Conservation (phyloP, 1,140 invertebrate species). For the Cherax quadricarinatus region DNA sequence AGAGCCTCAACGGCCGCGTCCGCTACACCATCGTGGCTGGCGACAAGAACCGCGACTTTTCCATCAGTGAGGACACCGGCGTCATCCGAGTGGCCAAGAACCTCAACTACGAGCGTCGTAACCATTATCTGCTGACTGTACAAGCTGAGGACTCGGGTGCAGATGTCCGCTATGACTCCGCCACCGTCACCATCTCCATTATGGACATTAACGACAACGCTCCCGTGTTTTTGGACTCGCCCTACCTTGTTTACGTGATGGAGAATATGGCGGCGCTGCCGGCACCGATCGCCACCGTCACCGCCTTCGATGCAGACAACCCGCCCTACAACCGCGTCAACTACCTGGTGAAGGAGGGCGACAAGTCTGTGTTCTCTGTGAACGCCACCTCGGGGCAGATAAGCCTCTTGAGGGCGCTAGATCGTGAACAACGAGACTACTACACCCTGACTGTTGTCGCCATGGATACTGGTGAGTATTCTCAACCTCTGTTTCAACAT, state of each 20-base stretch:
- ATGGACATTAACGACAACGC: slow-evolving; percentile 97
- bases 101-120: slow-evolving; percentile 93
- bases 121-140: slow-evolving; percentile 88
- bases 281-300: slow-evolving; percentile 85
- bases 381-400: slow-evolving; percentile 93
- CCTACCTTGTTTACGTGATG: slow-evolving; percentile 93
- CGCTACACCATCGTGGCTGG: slow-evolving; percentile 92
- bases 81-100: slow-evolving; percentile 92
- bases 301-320: slow-evolving; percentile 93
- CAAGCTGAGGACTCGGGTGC: slow-evolving; percentile 91
- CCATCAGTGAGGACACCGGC: slow-evolving; percentile 92
- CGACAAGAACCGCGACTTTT: slow-evolving; percentile 93
- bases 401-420: slow-evolving; percentile 86
- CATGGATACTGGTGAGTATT: slow-evolving; percentile 91
- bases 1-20: slow-evolving; percentile 90
- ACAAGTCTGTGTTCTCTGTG: slow-evolving; percentile 88
- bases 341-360: slow-evolving; percentile 94
- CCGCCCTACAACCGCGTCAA: slow-evolving; percentile 91
- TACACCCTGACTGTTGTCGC: slow-evolving; percentile 91
- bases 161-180: slow-evolving; percentile 80
- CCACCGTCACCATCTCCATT: slow-evolving; percentile 82
- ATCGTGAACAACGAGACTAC: slow-evolving; percentile 86
- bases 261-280: slow-evolving; percentile 85
- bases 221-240: slow-evolving; percentile 93
- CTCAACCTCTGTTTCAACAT: not conserved